Base-by-base conservation (phyloP, 35 echinoderm and acorn worm genomes). In the Nesometra sesokonis region DNA sequence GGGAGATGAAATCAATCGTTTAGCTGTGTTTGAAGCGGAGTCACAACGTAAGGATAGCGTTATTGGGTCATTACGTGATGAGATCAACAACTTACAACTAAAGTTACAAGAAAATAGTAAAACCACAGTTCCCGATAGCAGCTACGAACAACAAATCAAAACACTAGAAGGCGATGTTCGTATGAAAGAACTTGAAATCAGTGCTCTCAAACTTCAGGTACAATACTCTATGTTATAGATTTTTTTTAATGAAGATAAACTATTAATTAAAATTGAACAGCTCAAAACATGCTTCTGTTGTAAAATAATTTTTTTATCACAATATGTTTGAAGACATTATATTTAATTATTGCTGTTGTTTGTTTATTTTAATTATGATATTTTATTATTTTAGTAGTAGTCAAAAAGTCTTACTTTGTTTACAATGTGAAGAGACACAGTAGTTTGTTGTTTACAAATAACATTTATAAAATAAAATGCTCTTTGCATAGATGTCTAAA, bases 1-100 rank as follows among this genome's bases (percentile, higher is more conserved):
- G 95, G 95, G 95, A 32, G 95, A 98, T 35, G 95, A 98, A 35
- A 98, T 98, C 52, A 98, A 94, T 47, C 86, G 95, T 5, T 88
- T 98, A 37, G 95, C 95, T 13, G 92, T 90, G 17, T 98, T 92
- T 81, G 95, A 98, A 86, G 77, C 95, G 0, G 95, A 98, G 43
- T 98, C 95, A 13, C 86, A 89, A 32, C 92, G 95, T 0, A 98
- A 98, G 67, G 95, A 98, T 43, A 87, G 95, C 3, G 87, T 98
- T 3, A 98, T 98, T 39, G 84, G 46, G 29, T 87, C 91, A 46
- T 88, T 98, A 33, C 78, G 95, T 46, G 79, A 91, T 23, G 90
- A 98, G 3, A 88, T 94, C 67, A 87, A 98, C 35, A 52, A 78
- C 5, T 17, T 91, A 82, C 78, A 77, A 17, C 0, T 77, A 31